Evolutionary conservation across 2,113 vertebrate genomes (phyloP), one percentile per base, ranked within the genome.

Genomic region (Hepsetus odoe): DNA sequence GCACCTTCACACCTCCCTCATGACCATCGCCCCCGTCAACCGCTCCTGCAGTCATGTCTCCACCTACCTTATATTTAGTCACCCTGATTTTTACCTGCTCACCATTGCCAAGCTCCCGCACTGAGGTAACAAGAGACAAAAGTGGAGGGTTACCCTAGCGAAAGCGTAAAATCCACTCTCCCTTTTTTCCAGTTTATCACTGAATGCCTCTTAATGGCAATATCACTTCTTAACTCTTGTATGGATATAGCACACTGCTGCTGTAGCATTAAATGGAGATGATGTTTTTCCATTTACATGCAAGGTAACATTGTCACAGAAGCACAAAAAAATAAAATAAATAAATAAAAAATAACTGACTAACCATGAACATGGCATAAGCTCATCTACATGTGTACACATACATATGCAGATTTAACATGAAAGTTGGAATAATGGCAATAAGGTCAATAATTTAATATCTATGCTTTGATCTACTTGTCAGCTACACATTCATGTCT

Each of bases 41-140:
- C 14, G 72, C 67, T 81, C 64, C 77, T 10, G 80, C 62, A 18
- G 72, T 71, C 74, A 70, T 80, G 53, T 49, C 82, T 77, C 92
- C 82, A 87, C 94, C 91, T 49, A 94, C 91, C 77, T 93, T 93
- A 87, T 94, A 94, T 86, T 93, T 95, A 91, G 95, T 95, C 91
- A 96, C 94, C 94, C 94, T 93, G 91, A 97, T 95, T 91, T 95
- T 94, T 91, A 97, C 90, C 83, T 92, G 94, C 89, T 94, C 94
- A 0, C 94, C 95, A 87, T 92, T 93, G 7, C 94, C 94, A 86
- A 88, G 86, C 72, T 90, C 93, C 88, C 93, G 92, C 86, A 95
- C 95, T 96, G 89, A 86, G 89, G 81, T 88, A 87, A 89, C 81
- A 88, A 90, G 87, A 93, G 86, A 93, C 65, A 90, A 84, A 91